Evolutionary conservation across 1,140 invertebrate genomes (phyloP).

Genomic region (Lamellibrachia luymesi): DNA sequence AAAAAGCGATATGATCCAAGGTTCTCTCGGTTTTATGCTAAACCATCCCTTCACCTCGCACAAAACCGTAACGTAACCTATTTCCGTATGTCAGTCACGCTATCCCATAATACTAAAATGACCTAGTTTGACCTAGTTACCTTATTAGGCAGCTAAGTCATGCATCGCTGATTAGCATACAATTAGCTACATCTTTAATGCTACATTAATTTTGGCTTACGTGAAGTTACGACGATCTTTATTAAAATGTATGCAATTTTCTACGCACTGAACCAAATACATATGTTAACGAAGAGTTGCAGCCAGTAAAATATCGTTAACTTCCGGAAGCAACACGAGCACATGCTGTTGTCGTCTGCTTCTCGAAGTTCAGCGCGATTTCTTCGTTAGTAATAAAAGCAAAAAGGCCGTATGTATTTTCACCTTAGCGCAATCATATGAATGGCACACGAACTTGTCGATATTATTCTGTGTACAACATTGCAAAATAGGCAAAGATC

Average conservation of each 20-base stretch:
- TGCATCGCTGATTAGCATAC: not conserved
- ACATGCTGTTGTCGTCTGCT: not conserved
- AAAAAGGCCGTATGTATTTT: not conserved
- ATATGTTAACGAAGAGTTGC: not conserved
- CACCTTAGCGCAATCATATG: not conserved
- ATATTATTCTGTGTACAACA: not conserved
- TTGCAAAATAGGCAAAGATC: not conserved
- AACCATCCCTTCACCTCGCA: not conserved
- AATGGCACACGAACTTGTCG: not conserved
- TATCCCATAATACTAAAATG: not conserved
- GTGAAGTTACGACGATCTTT: not conserved
- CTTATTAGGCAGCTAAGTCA: not conserved
- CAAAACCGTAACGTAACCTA: not conserved
- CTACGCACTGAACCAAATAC: not conserved
- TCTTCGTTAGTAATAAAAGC: not conserved
- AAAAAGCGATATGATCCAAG: not conserved
- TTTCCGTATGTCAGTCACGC: not conserved
- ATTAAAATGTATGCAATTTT: not conserved
- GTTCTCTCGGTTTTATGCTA: not conserved
- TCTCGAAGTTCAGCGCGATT: not conserved
- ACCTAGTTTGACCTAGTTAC: constrained; percentile 4
- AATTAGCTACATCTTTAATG: not conserved
- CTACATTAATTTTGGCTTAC: not conserved
- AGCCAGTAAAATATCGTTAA: not conserved
- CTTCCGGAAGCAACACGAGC: not conserved